Conservation (phyloP, 1,140 invertebrate species). For the Panonychus citri region DNA sequence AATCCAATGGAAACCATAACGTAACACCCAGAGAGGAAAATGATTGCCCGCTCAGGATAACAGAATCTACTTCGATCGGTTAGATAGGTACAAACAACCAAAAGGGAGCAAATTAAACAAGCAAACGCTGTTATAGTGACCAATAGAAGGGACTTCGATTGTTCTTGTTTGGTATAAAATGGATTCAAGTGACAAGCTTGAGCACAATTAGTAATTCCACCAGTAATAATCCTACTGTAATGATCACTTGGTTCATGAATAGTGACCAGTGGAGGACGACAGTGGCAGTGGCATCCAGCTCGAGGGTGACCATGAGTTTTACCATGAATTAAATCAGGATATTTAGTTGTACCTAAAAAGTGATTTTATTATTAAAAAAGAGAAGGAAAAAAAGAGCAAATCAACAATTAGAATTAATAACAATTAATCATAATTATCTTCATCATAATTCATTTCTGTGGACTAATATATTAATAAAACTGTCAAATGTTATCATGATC, state of each 20-base stretch:
- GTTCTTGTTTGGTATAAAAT: conserved; percentile 50
- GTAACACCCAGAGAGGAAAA: conserved; percentile 83
- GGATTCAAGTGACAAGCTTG: conserved; percentile 69
- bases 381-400: too few relatives aligned
- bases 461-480: too few relatives aligned
- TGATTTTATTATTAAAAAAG: too few relatives aligned
- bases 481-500: too few relatives aligned
- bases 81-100: conserved; percentile 50
- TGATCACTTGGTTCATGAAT: conserved; percentile 30
- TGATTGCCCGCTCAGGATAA: conserved; percentile 77
- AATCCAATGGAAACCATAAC: conserved; percentile 83
- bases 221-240: conserved; percentile 36
- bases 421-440: too few relatives aligned
- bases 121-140: conserved; percentile 28
- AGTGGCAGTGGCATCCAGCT: conserved; percentile 32
- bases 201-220: conserved; percentile 54
- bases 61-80: conserved; percentile 58
- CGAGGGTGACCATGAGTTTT: too few relatives aligned
- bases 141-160: conserved; percentile 56
- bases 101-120: conserved; percentile 28
- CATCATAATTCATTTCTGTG: too few relatives aligned
- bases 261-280: conserved; percentile 43
- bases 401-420: too few relatives aligned
- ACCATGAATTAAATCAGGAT: too few relatives aligned
- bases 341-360: too few relatives aligned